Conservation (phyloP, 2,888 invertebrate species). For the Plagodis dolabraria region DNA sequence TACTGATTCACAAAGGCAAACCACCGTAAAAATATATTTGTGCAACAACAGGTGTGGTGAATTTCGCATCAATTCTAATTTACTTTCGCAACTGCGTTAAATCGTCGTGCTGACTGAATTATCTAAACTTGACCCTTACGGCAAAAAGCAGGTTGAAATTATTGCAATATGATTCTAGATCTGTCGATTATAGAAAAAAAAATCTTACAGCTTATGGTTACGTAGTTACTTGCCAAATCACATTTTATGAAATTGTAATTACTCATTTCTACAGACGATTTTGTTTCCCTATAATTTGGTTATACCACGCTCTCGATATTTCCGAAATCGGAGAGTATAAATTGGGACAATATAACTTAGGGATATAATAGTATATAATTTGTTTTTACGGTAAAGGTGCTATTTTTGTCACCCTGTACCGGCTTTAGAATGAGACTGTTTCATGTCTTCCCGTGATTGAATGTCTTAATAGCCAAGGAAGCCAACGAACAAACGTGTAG, state of each 20-base stretch:
- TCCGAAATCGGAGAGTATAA: no score
- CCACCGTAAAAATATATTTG: not conserved
- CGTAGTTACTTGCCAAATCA: not conserved
- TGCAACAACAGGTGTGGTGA: conserved; percentile 13
- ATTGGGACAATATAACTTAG: no score
- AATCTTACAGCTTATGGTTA: not conserved
- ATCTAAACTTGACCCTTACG: conserved; percentile 25
- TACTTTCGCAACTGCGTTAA: conserved; percentile 31
- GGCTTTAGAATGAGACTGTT: no score
- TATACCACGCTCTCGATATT: no score
- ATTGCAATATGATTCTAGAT: conserved; percentile 20
- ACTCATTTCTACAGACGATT: not conserved
- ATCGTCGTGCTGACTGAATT: conserved; percentile 29
- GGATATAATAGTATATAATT: no score
- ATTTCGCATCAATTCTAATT: conserved; percentile 9
- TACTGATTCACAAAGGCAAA: no score
- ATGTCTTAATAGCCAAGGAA: no score
- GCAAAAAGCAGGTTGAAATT: conserved; percentile 21
- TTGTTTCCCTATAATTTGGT: no score
- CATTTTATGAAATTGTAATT: not conserved
- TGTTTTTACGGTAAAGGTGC: no score
- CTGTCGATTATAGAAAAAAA: not conserved
- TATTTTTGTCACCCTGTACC: no score
- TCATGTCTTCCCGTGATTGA: no score
- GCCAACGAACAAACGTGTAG: no score